Percentiles rank a stretch among this genome's conserved stretches.
These are phyloP conservation scores for Vanessa tameamea DNA, from an alignment of 1,140 invertebrate species.

Conservation along the genomic window DNA sequence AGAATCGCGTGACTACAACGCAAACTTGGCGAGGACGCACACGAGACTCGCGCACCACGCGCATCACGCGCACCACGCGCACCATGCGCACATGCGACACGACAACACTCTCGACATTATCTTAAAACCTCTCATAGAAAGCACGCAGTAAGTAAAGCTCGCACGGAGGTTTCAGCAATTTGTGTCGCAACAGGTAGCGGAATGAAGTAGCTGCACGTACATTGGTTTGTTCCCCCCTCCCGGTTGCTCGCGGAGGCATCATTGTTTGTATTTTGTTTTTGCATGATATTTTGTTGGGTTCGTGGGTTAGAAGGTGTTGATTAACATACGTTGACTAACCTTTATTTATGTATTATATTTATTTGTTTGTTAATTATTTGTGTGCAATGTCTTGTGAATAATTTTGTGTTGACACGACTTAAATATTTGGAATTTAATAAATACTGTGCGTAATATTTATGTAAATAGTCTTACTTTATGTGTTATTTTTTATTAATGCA, in stretches of 20 bases:
- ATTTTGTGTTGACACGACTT: slow-evolving; percentile 41
- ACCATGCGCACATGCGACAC: slow-evolving; percentile 57
- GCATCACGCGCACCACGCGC: slow-evolving; percentile 61
- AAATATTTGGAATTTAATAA: slow-evolving; percentile 4
- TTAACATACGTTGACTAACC: slow-evolving; percentile 67
- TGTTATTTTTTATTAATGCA: slow-evolving; percentile 45
- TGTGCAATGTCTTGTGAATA: slow-evolving; percentile 40
- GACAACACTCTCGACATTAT: slow-evolving; percentile 81
- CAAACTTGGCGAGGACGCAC: slow-evolving; percentile 74
- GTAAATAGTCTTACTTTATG: slow-evolving; percentile 1
- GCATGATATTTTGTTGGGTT: slow-evolving; percentile 51
- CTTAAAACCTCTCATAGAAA: slow-evolving; percentile 80
- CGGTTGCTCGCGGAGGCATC: slow-evolving; percentile 50
- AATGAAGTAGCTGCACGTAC: slow-evolving; percentile 70
- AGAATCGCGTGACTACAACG: slow-evolving; percentile 72
- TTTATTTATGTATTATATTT: slow-evolving; percentile 30
- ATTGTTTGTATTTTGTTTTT: slow-evolving; percentile 46
- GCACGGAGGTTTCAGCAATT: slow-evolving; percentile 44
- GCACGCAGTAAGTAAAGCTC: slow-evolving; percentile 80
- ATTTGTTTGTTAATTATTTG: slow-evolving; percentile 43
- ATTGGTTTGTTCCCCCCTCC: slow-evolving; percentile 56
- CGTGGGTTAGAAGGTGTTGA: slow-evolving; percentile 43
- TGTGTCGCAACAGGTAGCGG: slow-evolving; percentile 67
- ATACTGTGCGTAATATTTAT: background rate
- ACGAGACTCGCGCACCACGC: slow-evolving; percentile 59